Conservation (phyloP, 37 sponge, comb jelly and placozoan species). For the Geodia barretti region DNA sequence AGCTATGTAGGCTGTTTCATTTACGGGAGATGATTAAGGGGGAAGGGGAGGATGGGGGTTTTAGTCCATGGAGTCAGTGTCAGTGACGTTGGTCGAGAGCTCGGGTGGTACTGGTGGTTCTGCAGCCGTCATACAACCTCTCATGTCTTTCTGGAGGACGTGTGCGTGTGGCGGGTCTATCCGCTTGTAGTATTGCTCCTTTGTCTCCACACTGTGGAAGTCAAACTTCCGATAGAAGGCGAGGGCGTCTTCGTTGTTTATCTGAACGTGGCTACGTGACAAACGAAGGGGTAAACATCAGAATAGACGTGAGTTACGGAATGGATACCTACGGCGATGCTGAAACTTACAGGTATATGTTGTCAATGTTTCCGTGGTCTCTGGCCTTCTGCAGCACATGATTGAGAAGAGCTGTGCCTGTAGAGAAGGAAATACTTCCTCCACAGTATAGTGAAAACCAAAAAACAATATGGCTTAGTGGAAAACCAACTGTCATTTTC, state of each 20-base stretch:
- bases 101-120: too few species aligned
- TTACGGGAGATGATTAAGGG: too few species aligned
- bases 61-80: background rate
- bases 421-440: background rate
- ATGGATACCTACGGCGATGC: background rate
- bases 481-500: too few species aligned
- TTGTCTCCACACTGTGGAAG: slow-evolving; percentile 84
- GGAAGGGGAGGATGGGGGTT: too few species aligned
- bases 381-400: slow-evolving; percentile 78
- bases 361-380: slow-evolving; percentile 69
- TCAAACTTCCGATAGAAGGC: slow-evolving; percentile 94
- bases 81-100: background rate
- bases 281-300: background rate
- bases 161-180: slow-evolving; percentile 96
- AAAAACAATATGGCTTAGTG: background rate
- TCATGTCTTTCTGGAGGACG: slow-evolving; percentile 77
- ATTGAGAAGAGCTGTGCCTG: slow-evolving; percentile 75
- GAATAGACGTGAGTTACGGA: background rate
- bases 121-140: slow-evolving; percentile 12
- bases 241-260: slow-evolving; percentile 91
- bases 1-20: too few species aligned
- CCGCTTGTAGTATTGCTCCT: slow-evolving; percentile 93
- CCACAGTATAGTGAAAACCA: background rate
- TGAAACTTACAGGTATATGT: slow-evolving; percentile 77
- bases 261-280: slow-evolving; percentile 84